phyloP scores from a whole-genome alignment of 2,888 invertebrate species.

The Drosophila koepferae region DNA sequence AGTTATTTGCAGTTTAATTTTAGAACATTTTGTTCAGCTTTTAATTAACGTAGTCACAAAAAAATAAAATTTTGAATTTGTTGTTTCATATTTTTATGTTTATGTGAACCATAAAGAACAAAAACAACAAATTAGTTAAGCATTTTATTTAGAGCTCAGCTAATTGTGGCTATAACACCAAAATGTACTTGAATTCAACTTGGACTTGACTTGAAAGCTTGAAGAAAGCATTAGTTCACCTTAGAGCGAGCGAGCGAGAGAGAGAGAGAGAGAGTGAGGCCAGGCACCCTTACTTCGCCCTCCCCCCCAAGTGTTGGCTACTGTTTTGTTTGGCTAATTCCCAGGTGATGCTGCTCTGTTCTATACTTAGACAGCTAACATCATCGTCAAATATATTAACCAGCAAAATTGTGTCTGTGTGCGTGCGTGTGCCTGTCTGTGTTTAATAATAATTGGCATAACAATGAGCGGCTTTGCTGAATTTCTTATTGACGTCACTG shows the following conservation, averaged over 20 bases:
- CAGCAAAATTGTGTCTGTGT: not conserved
- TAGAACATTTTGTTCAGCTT: not conserved
- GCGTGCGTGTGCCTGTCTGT: slow-evolving; percentile 4
- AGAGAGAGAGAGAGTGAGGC: too few relatives aligned
- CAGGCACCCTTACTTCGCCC: not conserved
- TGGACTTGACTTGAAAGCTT: not conserved
- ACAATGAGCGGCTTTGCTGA: slow-evolving; percentile 45
- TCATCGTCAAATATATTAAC: slow-evolving; percentile 29
- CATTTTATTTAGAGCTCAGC: not conserved
- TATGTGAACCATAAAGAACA: not conserved
- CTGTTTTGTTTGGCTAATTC: slow-evolving; percentile 33
- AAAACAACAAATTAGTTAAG: not conserved
- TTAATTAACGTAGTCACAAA: slow-evolving; percentile 11
- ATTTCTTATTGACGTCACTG: slow-evolving; percentile 58
- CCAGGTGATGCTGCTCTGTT: slow-evolving; percentile 25
- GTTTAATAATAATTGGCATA: slow-evolving; percentile 33
- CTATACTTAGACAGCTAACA: slow-evolving; percentile 51
- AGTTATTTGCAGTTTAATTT: slow-evolving; percentile 2
- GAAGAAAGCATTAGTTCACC: not conserved
- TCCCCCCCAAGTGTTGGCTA: not conserved
- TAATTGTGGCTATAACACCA: not conserved
- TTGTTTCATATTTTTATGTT: not conserved
- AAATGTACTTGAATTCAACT: not conserved
- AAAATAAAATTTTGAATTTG: not conserved
- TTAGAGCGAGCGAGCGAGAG: not conserved